Percentiles rank a stretch among this genome's conserved stretches.
These are phyloP conservation scores for Cephus spinipes DNA, from an alignment of 2,888 invertebrate genomes.

Conservation along the genomic window DNA sequence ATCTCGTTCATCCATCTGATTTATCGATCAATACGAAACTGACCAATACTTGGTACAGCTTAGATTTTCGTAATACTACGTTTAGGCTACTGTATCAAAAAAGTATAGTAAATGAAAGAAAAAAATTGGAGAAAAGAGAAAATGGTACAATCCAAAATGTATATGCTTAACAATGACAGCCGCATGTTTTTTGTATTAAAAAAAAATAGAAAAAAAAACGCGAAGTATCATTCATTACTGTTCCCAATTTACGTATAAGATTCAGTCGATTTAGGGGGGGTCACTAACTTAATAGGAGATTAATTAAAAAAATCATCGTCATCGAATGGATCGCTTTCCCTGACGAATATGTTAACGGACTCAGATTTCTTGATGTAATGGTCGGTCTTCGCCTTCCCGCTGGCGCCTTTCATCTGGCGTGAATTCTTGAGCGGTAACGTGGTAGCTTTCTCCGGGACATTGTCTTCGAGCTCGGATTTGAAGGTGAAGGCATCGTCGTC, in stretches of 20 bases:
- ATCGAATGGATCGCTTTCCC: constrained; percentile 89
- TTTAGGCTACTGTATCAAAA: not conserved
- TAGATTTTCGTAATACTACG: not conserved
- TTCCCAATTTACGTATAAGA: constrained; percentile 6
- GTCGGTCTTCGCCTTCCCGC: constrained; percentile 67
- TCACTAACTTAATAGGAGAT: not conserved
- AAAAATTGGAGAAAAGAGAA: not conserved
- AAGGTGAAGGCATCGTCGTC: constrained; percentile 60
- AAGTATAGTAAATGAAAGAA: not conserved
- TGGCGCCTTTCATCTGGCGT: constrained; percentile 65
- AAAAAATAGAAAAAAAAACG: not conserved
- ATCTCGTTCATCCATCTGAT: not conserved
- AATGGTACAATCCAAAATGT: not conserved
- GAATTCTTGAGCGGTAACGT: constrained; percentile 48
- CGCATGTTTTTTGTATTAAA: not conserved
- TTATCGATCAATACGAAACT: not conserved
- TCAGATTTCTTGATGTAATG: constrained; percentile 86
- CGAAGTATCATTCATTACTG: not conserved
- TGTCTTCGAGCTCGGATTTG: constrained; percentile 59
- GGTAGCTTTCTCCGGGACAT: constrained; percentile 54
- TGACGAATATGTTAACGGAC: constrained; percentile 89
- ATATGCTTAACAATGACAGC: too few relatives aligned
- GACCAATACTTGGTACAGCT: not conserved
- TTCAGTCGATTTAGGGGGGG: constrained; percentile 12
- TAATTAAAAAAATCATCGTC: constrained; percentile 86